A percentile compares a stretch with the other conserved stretches of the same genome.
Conservation (phyloP, 2,888 invertebrate genomes). For the Lysandra coridon region DNA sequence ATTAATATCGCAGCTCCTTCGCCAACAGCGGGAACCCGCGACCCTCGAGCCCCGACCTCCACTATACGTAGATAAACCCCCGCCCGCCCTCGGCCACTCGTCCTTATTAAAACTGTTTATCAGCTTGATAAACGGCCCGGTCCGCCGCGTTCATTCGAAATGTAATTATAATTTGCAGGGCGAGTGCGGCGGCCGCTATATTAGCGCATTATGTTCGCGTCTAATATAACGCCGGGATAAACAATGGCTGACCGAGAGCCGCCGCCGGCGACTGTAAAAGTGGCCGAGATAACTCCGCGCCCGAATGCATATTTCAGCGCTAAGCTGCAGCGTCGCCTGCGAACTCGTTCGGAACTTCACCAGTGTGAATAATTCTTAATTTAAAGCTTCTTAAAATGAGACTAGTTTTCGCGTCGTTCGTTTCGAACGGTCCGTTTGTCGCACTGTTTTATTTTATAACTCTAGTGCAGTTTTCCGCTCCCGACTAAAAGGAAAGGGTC, state of each 20-base stretch:
- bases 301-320: conserved; percentile 75
- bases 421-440: neutral
- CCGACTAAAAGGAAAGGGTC: conserved; percentile 22
- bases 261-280: conserved; percentile 61
- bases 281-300: conserved; percentile 68
- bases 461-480: neutral
- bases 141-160: conserved; percentile 5
- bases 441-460: conserved; percentile 4
- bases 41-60: neutral
- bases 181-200: conserved; percentile 40
- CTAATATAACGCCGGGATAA: conserved; percentile 62
- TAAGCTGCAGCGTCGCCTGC: conserved; percentile 65
- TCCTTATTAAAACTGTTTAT: conserved; percentile 15
- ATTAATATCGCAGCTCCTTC: conserved; percentile 64
- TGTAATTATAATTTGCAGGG: conserved; percentile 19
- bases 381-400: conserved; percentile 54
- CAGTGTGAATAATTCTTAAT: conserved; percentile 68
- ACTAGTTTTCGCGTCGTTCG: conserved; percentile 38
- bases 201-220: conserved; percentile 46
- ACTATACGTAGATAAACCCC: neutral
- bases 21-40: conserved; percentile 42
- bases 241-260: conserved; percentile 62
- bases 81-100: neutral
- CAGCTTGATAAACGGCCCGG: neutral
- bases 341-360: conserved; percentile 69